Evolutionary conservation across 2,888 invertebrate species (phyloP).

Genomic region (Thymelicus sylvestris): DNA sequence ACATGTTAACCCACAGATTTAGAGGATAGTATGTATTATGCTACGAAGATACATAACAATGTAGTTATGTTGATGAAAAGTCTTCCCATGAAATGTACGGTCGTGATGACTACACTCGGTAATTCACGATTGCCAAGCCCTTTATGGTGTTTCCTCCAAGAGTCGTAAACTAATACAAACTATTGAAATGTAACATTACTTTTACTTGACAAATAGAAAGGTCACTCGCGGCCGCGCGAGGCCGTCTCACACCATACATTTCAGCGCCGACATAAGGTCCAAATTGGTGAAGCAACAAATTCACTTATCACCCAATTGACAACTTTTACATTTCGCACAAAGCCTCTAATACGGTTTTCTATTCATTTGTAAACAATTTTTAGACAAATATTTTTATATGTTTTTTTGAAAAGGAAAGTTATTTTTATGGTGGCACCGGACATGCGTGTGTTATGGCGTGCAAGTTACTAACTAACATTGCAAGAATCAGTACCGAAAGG

Average conservation of each 20-base stretch:
- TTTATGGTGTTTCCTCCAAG: not conserved
- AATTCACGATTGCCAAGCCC: too few species aligned
- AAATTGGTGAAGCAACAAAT: constrained; percentile 39
- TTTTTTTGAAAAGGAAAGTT: constrained; percentile 32
- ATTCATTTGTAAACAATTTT: constrained; percentile 47
- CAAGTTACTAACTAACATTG: too few species aligned
- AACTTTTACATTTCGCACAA: constrained; percentile 67
- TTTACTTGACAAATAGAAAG: constrained; percentile 73
- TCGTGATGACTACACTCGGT: too few species aligned
- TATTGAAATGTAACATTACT: constrained; percentile 59
- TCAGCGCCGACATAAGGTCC: constrained; percentile 47
- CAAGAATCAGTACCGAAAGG: too few species aligned
- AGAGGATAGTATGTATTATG: too few species aligned
- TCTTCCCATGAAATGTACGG: too few species aligned
- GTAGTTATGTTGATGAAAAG: too few species aligned
- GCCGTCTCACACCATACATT: constrained; percentile 38
- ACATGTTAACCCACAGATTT: too few species aligned
- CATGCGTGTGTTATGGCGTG: not conserved
- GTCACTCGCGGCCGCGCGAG: constrained; percentile 10
- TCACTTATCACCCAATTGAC: constrained; percentile 44
- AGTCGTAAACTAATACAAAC: constrained; percentile 14
- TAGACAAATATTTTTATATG: constrained; percentile 27
- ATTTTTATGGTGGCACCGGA: constrained; percentile 4
- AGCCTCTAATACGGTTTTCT: constrained; percentile 60
- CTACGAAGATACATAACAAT: too few species aligned